phyloP scores from a whole-genome alignment of 2,888 invertebrate species.

The Alloplasta piceator region DNA sequence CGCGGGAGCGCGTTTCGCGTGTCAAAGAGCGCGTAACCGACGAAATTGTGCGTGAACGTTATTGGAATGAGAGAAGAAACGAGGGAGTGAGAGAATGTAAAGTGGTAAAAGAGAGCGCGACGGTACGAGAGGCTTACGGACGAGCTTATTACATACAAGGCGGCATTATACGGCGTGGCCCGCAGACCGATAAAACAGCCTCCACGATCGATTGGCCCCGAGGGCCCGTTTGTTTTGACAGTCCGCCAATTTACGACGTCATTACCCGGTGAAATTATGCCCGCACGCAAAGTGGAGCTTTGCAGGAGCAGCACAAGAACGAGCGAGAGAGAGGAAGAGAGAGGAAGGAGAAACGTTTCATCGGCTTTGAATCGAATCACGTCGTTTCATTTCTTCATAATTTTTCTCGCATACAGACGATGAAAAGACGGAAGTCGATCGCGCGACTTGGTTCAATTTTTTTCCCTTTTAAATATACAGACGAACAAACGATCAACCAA shows the following conservation, averaged over 20 bases:
- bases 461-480: constrained; percentile 1
- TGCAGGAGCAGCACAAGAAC: background rate
- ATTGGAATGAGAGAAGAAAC: constrained; percentile 14
- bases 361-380: constrained; percentile 44
- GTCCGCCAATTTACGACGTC: constrained; percentile 63
- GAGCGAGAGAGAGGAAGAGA: background rate
- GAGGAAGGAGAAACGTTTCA: constrained; percentile 6
- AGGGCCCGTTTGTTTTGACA: constrained; percentile 62
- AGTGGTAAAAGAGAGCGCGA: constrained; percentile 5
- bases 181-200: constrained; percentile 57
- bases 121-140: constrained; percentile 11
- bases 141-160: background rate
- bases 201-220: constrained; percentile 62
- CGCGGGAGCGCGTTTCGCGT: constrained; percentile 24
- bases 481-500: constrained; percentile 11
- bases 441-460: constrained; percentile 9
- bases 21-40: constrained; percentile 47
- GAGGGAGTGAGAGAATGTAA: background rate
- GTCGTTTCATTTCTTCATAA: constrained; percentile 15
- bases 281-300: constrained; percentile 54
- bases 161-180: constrained; percentile 29
- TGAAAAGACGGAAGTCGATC: constrained; percentile 22
- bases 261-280: constrained; percentile 58
- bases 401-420: constrained; percentile 3
- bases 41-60: constrained; percentile 41